Evolutionary conservation across 2,888 invertebrate genomes (phyloP), one percentile per base, ranked within the genome.

Genomic region (Beris chalybata): DNA sequence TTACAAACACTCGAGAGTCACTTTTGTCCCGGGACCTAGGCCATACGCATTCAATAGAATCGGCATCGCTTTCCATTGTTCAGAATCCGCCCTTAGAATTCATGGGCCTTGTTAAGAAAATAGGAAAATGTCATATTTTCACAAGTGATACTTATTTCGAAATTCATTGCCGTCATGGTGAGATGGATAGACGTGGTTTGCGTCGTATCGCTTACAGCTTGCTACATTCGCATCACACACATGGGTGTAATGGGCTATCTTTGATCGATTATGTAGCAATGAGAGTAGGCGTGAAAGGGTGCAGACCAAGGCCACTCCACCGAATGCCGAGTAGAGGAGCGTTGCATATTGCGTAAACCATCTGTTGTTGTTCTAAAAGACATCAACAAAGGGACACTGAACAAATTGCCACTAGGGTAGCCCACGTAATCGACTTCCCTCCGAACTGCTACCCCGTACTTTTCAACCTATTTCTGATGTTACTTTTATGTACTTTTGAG

Each of bases 391-490:
- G 70, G 66, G 64, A 67, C 48, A 15, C 77, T 76, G 75, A 78
- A 78, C 78, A 80, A 80, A 80, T 80, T 80, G 79, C 77, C 77
- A 76, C 77, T 76, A 78, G 79, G 80, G 80, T 77, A 78, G 76
- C 75, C 77, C 78, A 29, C 45, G 48, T 12, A 12, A 58, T 31
- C 58, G 47, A 57, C 22, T 30, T 53, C 53, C 5, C 12, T 29
- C n/a, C 53, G 77, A 80, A 77, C 79, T 79, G 79, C 80, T 78
- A 78, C 78, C 79, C 78, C 77, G 69, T 59, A 50, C 55, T 52
- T 54, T 64, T 67, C 68, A 69, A 66, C 61, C 67, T 66, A 38
- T 9, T 5, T 7, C 69, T 70, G 69, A 69, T 65, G 67, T 67
- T 69, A 59, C 64, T 69, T 69, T 69, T 67, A 69, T 67, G 67